Base-by-base conservation (phyloP, 2,113 vertebrate species). In the Ochotona curzoniae region DNA sequence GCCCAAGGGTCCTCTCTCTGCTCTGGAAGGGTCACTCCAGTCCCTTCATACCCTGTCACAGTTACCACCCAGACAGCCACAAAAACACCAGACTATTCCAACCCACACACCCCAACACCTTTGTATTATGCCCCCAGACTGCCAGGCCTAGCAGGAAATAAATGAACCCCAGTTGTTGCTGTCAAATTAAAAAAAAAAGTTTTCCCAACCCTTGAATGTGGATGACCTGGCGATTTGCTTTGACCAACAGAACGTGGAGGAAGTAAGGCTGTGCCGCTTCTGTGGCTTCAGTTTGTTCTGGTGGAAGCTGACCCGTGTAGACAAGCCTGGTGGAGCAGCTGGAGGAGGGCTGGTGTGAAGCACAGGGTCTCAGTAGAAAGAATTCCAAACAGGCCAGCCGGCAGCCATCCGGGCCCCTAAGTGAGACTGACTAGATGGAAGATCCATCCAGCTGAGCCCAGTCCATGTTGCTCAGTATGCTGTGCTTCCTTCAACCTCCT, bases 391-490 rank as follows among this genome's bases (percentile, higher is more conserved):
- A 73, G 51, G 57, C 25, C 61, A 73, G n/a, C 32, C 70, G n/a
- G 12, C 25, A 86, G 66, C 61, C 69, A 64, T 9, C 69, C 38
- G 28, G 57, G 35, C 61, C 70, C 6, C 1, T 9, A n/a, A 49
- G 17, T 20, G 28, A 35, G 32, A 51, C 38, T 61, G 11, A 7
- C 26, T 57, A 93, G 74, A 64, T 35, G 30, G 78, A 95, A 94
- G 76, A 93, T 17, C 21, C 89, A 8, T 20, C 61, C 49, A 54
- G 38, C 96, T 76, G 66, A 95, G 35, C 85, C 82, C 75, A 92
- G 79, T 54, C 64, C 64, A 64, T 60, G 54, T 13, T n/a, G 44
- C 47, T 69, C 66, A 90, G 67, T 14, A 38, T 70, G 78, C 0
- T 4, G 82, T 66, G 21, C 4, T 21, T 64, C 17, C 26, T 57